Conservation (phyloP, 2,888 invertebrate species). For the Hirtodrosophila histrioides region DNA sequence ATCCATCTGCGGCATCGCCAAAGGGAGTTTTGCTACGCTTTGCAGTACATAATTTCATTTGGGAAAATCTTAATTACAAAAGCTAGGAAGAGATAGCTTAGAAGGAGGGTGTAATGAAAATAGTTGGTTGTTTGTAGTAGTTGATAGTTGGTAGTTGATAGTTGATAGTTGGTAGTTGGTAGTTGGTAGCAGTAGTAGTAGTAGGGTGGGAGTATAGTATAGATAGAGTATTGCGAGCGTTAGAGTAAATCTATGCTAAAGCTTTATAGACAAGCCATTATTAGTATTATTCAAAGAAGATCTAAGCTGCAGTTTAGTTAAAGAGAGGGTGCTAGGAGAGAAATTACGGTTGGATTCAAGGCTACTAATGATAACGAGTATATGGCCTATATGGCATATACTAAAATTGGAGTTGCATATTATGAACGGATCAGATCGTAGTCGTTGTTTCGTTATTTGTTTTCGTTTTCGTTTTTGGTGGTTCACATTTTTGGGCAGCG, state of each 20-base stretch:
- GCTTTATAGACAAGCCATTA: constrained; percentile 36
- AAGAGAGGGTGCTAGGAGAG: constrained; percentile 45
- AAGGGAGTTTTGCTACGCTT: constrained; percentile 50
- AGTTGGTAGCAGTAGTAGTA: constrained; percentile 7
- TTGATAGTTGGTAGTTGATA: constrained; percentile 3
- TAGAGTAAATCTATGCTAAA: constrained; percentile 40
- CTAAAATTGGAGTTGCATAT: constrained; percentile 35
- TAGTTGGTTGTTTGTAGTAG: constrained; percentile 33
- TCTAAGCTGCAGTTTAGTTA: constrained; percentile 46
- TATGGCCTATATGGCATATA: constrained; percentile 42
- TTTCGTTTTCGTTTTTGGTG: constrained; percentile 31
- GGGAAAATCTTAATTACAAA: constrained; percentile 45
- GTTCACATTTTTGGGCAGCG: constrained; percentile 50
- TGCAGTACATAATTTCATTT: constrained; percentile 46
- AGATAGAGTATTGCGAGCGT: constrained; percentile 32
- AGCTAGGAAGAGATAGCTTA: constrained; percentile 43
- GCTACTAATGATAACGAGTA: constrained; percentile 49
- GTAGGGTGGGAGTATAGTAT: constrained; percentile 19
- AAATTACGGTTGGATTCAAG: constrained; percentile 22
- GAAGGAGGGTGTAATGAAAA: constrained; percentile 28
- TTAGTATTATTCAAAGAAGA: constrained; percentile 19
- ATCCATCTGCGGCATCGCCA: constrained; percentile 49
- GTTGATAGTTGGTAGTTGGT: constrained; percentile 23
- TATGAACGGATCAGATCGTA: constrained; percentile 57
- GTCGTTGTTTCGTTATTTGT: constrained; percentile 55